Evolutionary conservation across 1,140 invertebrate genomes (phyloP), one percentile per base, ranked within the genome.

Genomic region (Cotesia vestalis): DNA sequence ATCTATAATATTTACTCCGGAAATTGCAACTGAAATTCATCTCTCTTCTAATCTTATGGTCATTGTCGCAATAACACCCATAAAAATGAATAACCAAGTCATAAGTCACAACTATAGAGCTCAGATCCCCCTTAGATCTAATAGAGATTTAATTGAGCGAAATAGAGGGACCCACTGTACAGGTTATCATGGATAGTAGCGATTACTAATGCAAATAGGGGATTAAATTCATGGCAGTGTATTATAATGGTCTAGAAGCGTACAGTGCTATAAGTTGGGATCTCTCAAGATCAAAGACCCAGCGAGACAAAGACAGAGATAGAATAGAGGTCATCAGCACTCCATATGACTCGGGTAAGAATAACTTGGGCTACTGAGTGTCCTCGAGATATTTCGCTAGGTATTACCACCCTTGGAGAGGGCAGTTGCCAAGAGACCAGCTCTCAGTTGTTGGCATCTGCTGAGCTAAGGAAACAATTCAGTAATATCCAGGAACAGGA

Each of bases 201-300:
- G 78, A 80, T 81, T 80, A 78, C 68, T 72, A 76, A 81, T 80
- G 78, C 77, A 80, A 81, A 81, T 79, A 75, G 74, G 73, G 67
- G 72, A 70, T 60, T 63, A 75, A 78, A 80, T 80, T 80, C 77
- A 76, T 76, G 78, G 75, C 71, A 73, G 73, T 66, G 70, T 74
- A 77, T 78, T 77, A 78, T 72, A 52, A 60, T 67, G 61, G 63
- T 27, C 59, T 38, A 67, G 59, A 27, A 67, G 38, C 36, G 36
- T 36, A 60, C 27, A 53, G 34, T 66, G 51, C 62, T 36, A 46
- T 46, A 46, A 46, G 40, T 46, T 46, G 40, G 40, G 40, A 46
- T 46, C 40, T 9, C 40, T 1, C 40, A 46, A 46, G 40, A 11
- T 46, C 40, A 46, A 46, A 46, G 40, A 11, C 6, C 40, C 14